Evolutionary conservation across 2,888 invertebrate genomes (phyloP), one percentile per base, ranked within the genome.

Genomic region (Molanna angustata): DNA sequence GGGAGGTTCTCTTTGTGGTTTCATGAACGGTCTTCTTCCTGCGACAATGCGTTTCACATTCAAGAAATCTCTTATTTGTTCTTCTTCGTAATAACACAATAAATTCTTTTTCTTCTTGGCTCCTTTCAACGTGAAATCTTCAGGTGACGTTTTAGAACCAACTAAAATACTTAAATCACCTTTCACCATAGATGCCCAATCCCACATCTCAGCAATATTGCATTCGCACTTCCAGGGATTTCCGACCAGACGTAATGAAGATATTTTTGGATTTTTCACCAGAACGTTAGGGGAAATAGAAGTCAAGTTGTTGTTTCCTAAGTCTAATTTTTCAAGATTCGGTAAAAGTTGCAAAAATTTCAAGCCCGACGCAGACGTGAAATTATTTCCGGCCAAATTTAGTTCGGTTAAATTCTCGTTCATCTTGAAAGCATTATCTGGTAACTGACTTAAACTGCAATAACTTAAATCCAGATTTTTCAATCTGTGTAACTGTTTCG

Each of bases 201-300:
- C 80, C 86, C 86, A 86, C 74, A 85, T 80, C 52, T 84, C 83
- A 0, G 81, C 81, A 18, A 86, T 78, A 57, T 82, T 79, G 61
- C 86, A 87, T 61, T 84, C 82, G 63, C 86, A 86, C 50, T 78
- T 69, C 71, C 86, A 86, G 1, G 83, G 85, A 69, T 87, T 86
- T 2, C 83, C 83, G 6, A 85, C 71, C 4, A 87, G 68, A 63
- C 84, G 84, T 42, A 86, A 62, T 2, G 80, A 81, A 51, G 79
- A 69, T 3, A 87, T 64, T 54, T 76, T 77, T 0, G 79, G 76
- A 67, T 85, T 86, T 43, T 73, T 69, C 1, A 69, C 67, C 46
- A 85, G 76, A 7, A 78, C 67, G 35, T 75, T 70, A 0, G 83
- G 81, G 35, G 79, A 74, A 16, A 86, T 76, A 0, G 78, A 78